Conservation (phyloP, 2,888 invertebrate species). For the Harpalus rufipes region DNA sequence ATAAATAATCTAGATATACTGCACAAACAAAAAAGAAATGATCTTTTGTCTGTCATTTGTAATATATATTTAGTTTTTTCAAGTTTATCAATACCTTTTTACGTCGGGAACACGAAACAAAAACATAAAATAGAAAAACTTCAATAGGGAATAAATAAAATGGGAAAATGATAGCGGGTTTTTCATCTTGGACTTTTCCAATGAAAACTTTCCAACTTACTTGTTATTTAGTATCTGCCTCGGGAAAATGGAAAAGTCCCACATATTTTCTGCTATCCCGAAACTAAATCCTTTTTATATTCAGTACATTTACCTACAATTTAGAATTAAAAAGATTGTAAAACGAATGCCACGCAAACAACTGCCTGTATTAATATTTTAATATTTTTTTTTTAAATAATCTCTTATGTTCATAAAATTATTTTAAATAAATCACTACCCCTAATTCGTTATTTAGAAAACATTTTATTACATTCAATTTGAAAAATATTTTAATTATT, state of each 20-base stretch:
- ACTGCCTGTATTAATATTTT: no score
- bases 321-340: no score
- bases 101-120: slow-evolving; percentile 42
- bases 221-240: slow-evolving; percentile 42
- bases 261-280: background rate
- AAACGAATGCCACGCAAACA: no score
- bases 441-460: no score
- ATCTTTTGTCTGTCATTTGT: slow-evolving; percentile 42
- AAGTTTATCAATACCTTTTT: slow-evolving; percentile 49
- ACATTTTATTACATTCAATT: no score
- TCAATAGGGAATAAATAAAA: slow-evolving; percentile 54
- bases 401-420: no score
- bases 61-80: slow-evolving; percentile 50
- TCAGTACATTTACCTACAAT: no score
- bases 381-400: no score
- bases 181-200: slow-evolving; percentile 54
- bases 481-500: no score
- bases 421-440: no score
- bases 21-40: background rate
- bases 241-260: slow-evolving; percentile 34
- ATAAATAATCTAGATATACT: slow-evolving; percentile 9
- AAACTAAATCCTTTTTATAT: background rate
- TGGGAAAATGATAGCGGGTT: slow-evolving; percentile 45
- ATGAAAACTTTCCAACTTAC: slow-evolving; percentile 42
- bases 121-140: slow-evolving; percentile 47